Percentiles rank a stretch among this genome's conserved stretches.
phyloP scores from a whole-genome alignment of 2,113 vertebrate genomes.

The Grus americana region DNA sequence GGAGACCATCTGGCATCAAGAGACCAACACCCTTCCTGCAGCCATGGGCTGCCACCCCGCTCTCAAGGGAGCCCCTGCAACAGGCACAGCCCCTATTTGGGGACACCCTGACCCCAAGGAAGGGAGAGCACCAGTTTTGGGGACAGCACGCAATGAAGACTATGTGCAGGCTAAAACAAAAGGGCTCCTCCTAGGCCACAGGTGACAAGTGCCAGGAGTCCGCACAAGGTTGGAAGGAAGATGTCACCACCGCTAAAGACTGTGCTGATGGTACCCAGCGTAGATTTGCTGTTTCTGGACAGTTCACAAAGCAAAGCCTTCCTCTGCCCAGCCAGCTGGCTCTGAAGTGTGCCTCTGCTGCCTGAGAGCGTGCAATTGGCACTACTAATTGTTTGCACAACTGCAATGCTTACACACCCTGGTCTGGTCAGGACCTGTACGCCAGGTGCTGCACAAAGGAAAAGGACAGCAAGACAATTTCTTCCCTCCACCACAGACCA shows the following conservation, averaged over 20 bases:
- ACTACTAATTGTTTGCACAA: not conserved
- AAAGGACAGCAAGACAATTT: not conserved
- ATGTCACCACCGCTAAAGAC: accelerated
- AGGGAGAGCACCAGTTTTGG: not conserved
- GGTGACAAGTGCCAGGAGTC: not conserved
- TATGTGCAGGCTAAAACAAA: not conserved
- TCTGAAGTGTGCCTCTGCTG: not conserved
- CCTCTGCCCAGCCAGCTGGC: not conserved
- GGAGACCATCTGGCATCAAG: not conserved
- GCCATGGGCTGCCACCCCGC: not conserved
- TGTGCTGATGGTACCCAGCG: not conserved
- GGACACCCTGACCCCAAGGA: not conserved
- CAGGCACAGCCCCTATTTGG: not conserved
- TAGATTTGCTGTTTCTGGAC: accelerated
- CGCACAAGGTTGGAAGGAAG: not conserved
- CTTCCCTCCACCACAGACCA: not conserved
- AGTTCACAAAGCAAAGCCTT: not conserved
- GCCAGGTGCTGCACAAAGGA: not conserved
- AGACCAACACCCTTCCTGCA: not conserved
- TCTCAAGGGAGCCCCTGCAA: not conserved
- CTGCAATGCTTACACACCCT: not conserved
- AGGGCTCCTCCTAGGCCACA: not conserved
- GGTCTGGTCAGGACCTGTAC: not conserved
- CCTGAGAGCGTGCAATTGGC: not conserved
- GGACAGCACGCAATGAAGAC: not conserved